Percentiles rank a stretch among this genome's conserved stretches.
phyloP scores from a whole-genome alignment of 2,888 invertebrate species.

The Eumerus sabulonum region DNA sequence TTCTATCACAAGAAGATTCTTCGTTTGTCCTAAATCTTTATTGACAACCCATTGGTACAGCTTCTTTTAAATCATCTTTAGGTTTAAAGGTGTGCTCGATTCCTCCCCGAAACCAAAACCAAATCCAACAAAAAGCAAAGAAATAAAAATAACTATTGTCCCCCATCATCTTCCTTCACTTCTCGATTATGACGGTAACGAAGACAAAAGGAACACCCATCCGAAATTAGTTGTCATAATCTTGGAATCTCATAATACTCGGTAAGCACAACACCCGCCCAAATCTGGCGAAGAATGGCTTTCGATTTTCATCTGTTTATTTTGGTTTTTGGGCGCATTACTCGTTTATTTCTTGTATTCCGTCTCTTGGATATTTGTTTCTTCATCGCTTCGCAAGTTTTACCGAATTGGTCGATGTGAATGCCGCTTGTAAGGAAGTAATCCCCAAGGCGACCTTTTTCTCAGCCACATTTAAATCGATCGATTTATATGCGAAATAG shows the following conservation, averaged over 20 bases:
- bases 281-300: conserved; percentile 30
- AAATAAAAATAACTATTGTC: conserved; percentile 43
- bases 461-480: conserved; percentile 55
- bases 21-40: no score
- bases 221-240: conserved; percentile 35
- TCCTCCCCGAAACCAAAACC: neutral
- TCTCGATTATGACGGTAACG: conserved; percentile 1
- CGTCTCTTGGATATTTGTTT: neutral
- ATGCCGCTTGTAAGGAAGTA: conserved; percentile 30
- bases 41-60: no score
- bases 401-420: neutral
- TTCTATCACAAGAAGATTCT: no score
- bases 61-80: no score
- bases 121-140: conserved; percentile 12
- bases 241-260: conserved; percentile 28
- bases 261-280: conserved; percentile 36
- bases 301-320: conserved; percentile 32
- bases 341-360: neutral
- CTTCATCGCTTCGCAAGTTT: neutral
- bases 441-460: conserved; percentile 47
- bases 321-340: neutral
- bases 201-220: conserved; percentile 26
- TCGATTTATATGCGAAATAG: conserved; percentile 56
- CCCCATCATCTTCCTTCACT: conserved; percentile 16
- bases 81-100: conserved; percentile 34